Base-by-base conservation (phyloP, 2,797 vertebrate genomes). In the Sebastes taczanowskii region DNA sequence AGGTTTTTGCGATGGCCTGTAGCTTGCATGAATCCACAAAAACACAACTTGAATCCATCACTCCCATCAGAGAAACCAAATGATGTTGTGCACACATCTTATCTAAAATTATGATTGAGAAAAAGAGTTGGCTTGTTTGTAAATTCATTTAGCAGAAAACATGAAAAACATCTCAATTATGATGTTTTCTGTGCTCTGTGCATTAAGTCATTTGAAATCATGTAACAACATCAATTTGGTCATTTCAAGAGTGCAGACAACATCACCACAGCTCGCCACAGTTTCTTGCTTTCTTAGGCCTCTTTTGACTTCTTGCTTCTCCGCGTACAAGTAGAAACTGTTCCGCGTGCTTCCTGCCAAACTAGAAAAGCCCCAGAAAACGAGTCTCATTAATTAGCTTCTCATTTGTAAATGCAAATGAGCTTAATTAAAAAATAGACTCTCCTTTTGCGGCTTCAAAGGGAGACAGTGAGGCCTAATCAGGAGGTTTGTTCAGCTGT, bases 331-430 rank as follows among this genome's bases (percentile, higher is more conserved):
- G 87, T 90, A 83, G 89, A 92, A 95, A 94, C 88, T 89, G 90
- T 93, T 94, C 90, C 92, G 87, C 89, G 84, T 92, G 90, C 62
- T 86, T 93, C 65, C 82, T 83, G 86, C 84, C 86, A 88, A 91
- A 93, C 71, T 76, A 84, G 84, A 91, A 94, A 89, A 89, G 67
- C 80, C 88, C 78, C 73, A 89, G 86, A 90, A 93, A 95, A 93
- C 35, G 73, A 91, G 90, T 93, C 88, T 86, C 88, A 94, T 95
- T 95, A 96, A 96, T 95, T 95, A 95, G 91, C 92, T 92, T 94
- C 92, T 95, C 91, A 95, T 95, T 96, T 95, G 94, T 93, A 92
- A 93, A 96, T 96, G 96, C 94, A 95, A 94, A 96, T 95, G 90
- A 95, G 94, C 86, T 92, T 94, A 94, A 96, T 95, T 94, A 95